phyloP scores from a whole-genome alignment of 1,140 invertebrate genomes.

The Pseudomyrmex gracilis region DNA sequence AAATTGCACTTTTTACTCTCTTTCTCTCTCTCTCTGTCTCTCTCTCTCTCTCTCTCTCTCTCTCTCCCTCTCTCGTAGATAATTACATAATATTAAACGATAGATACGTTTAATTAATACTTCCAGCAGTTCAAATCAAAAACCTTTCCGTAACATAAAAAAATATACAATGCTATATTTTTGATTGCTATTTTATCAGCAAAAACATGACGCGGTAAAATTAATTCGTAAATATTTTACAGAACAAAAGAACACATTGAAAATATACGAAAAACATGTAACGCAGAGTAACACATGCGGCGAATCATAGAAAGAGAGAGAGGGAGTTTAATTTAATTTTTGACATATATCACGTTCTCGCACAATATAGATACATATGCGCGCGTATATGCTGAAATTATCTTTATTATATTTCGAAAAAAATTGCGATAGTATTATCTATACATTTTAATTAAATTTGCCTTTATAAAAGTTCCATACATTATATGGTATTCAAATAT shows the following conservation, averaged over 20 bases:
- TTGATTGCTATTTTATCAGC: neutral
- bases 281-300: neutral
- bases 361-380: neutral
- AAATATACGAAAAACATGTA: neutral
- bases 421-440: too few relatives aligned
- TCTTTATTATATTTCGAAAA: neutral
- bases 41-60: too few relatives aligned
- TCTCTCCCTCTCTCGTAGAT: neutral
- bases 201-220: neutral
- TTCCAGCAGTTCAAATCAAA: neutral
- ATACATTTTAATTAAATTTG: too few relatives aligned
- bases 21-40: neutral
- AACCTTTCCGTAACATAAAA: neutral
- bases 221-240: slow-evolving; percentile 5
- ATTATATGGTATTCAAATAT: too few relatives aligned
- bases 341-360: neutral
- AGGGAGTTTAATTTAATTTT: slow-evolving; percentile 5
- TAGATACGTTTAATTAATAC: too few relatives aligned
- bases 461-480: too few relatives aligned
- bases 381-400: neutral
- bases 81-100: slow-evolving; percentile 21
- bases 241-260: neutral
- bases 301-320: neutral
- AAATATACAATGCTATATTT: neutral
- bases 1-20: neutral